phyloP scores from a whole-genome alignment of 2,797 vertebrate genomes.

The Chromis chromis region DNA sequence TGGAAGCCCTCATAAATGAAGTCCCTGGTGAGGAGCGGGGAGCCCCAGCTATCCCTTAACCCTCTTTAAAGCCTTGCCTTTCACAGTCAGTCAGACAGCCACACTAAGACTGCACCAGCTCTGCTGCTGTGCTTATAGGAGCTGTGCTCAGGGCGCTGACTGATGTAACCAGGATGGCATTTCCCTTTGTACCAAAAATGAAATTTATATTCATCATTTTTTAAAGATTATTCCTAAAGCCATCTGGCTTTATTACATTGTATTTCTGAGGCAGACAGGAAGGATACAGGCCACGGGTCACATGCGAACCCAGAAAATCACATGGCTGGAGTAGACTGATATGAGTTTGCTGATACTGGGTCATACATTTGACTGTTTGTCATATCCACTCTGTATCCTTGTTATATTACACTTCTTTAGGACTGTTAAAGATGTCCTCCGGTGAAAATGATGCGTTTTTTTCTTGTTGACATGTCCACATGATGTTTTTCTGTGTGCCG shows the following conservation, averaged over 20 bases:
- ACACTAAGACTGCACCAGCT: slow-evolving; percentile 50
- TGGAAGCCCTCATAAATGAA: slow-evolving; percentile 79
- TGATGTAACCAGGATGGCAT: slow-evolving; percentile 49
- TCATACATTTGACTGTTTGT: background rate
- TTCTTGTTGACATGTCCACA: too few relatives aligned
- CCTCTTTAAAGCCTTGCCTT: slow-evolving; percentile 73
- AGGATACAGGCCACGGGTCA: slow-evolving; percentile 19
- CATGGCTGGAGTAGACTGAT: background rate
- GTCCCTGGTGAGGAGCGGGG: slow-evolving; percentile 73
- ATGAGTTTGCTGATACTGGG: slow-evolving; percentile 4
- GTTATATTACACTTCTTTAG: background rate
- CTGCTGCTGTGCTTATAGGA: slow-evolving; percentile 37
- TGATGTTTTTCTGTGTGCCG: too few relatives aligned
- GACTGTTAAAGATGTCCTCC: background rate
- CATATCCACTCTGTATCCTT: slow-evolving; percentile 1
- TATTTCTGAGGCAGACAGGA: slow-evolving; percentile 15
- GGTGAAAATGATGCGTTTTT: too few relatives aligned
- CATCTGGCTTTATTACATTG: slow-evolving; percentile 30
- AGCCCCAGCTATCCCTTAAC: slow-evolving; percentile 73
- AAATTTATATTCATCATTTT: slow-evolving; percentile 50
- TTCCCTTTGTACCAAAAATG: slow-evolving; percentile 38
- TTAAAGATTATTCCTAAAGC: slow-evolving; percentile 39
- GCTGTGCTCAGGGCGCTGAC: slow-evolving; percentile 37
- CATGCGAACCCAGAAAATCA: slow-evolving; percentile 20
- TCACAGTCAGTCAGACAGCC: slow-evolving; percentile 68